Percentiles rank a stretch among this genome's conserved stretches.
Conservation (phyloP, 2,113 vertebrate genomes). For the Indicator indicator region DNA sequence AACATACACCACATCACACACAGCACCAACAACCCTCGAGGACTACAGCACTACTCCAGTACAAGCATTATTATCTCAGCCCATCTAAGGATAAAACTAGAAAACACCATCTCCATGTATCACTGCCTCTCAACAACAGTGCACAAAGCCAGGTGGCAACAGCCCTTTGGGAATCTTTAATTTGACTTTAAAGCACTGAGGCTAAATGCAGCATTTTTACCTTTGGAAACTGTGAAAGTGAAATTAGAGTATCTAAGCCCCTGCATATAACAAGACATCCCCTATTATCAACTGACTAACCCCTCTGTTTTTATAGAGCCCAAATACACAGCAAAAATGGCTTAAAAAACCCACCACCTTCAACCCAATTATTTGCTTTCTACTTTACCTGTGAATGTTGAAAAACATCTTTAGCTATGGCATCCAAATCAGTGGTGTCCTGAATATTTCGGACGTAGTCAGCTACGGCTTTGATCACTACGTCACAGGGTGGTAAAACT, state of each 20-base stretch:
- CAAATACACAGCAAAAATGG: fast-evolving
- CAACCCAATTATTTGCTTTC: neutral
- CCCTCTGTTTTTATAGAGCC: neutral
- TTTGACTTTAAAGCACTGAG: neutral
- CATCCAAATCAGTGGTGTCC: conserved; percentile 88
- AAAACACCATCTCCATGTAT: neutral
- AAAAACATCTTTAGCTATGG: conserved; percentile 94
- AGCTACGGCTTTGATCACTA: conserved; percentile 94
- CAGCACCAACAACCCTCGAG: neutral
- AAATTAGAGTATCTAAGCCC: neutral
- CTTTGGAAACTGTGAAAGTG: neutral
- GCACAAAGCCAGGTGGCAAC: neutral
- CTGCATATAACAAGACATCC: neutral
- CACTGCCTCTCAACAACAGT: neutral
- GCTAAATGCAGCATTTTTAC: neutral
- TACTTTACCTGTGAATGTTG: conserved; percentile 90
- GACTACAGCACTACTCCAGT: neutral
- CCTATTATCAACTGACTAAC: neutral
- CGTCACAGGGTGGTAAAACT: conserved; percentile 93
- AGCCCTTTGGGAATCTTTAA: neutral
- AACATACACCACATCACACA: neutral
- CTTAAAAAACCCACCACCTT: neutral
- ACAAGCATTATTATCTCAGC: neutral
- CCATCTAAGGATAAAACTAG: neutral
- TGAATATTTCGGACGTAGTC: conserved; percentile 92